Base-by-base conservation (phyloP, 2,797 vertebrate genomes). In the Aeoliscus strigatus region DNA sequence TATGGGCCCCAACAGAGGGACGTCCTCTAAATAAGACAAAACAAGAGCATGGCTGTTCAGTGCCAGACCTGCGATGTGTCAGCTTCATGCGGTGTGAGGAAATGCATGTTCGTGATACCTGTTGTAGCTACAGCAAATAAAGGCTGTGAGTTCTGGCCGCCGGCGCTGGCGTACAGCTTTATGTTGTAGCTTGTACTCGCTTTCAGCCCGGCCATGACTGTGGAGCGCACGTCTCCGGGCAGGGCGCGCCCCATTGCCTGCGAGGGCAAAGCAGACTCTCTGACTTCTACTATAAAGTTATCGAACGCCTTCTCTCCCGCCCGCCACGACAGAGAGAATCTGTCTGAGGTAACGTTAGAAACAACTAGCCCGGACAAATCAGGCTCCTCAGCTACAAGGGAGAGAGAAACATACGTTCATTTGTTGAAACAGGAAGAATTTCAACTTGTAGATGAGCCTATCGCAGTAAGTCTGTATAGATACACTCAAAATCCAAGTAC, bases 231-330 rank as follows among this genome's bases (percentile, higher is more conserved):
- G 1, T 64, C 75, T 33, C 75, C 83, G 0, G 87, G 66, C 69
- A 92, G 69, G 14, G 83, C 76, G 51, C 73, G 82, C 30, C 86
- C 89, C 81, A 88, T 78, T 0, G 80, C 90, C 73, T 90, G 90
- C 79, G 85, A 85, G 78, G 83, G 86, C 73, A 78, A 81, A 70
- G 88, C 87, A 79, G 87, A 89, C 81, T 90, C 87, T 82, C 89
- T 91, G 85, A 93, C 82, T 82, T 94, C 90, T 80, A 89, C 82
- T 74, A 92, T 84, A 88, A 93, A 92, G 51, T 85, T 83, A 82
- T 91, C 90, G 88, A 93, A 92, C 31, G 70, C 69, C 83, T 82
- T 84, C 42, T 88, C 85, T 68, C 64, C 46, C 47, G 83, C 87
- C 83, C 81, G 84, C 92, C 90, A 93, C 1, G 80, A 78, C 75